Evolutionary conservation across 2,888 invertebrate genomes (phyloP).

Genomic region (Diloba caeruleocephala): DNA sequence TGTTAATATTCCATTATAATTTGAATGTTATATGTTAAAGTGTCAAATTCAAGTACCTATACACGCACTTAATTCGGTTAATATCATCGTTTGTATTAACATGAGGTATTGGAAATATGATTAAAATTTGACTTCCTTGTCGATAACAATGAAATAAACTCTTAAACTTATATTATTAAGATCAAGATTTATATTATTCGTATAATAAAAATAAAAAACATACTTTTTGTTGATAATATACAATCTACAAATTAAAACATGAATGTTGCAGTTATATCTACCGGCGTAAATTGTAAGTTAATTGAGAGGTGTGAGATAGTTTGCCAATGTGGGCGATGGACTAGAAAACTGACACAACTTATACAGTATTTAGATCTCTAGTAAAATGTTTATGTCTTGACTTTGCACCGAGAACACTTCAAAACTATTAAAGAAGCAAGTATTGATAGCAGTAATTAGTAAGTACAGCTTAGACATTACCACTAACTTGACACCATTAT

Average conservation of each 20-base stretch:
- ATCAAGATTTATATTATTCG: too few relatives aligned
- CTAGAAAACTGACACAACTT: constrained; percentile 32
- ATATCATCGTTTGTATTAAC: constrained; percentile 10
- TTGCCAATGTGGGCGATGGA: constrained; percentile 35
- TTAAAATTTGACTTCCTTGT: constrained; percentile 6
- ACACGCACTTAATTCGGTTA: constrained; percentile 13
- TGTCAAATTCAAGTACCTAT: constrained; percentile 18
- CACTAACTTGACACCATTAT: too few relatives aligned
- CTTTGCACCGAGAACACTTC: too few relatives aligned
- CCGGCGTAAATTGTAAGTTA: constrained; percentile 32
- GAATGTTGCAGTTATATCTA: constrained; percentile 20
- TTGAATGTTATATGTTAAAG: constrained; percentile 42
- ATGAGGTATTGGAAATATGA: constrained; percentile 8
- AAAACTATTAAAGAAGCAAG: too few relatives aligned
- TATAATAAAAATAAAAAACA: too few relatives aligned
- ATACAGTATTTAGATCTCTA: constrained; percentile 19
- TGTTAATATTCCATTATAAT: constrained; percentile 51
- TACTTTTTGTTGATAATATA: too few relatives aligned
- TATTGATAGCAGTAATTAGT: too few relatives aligned
- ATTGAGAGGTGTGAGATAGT: constrained; percentile 34
- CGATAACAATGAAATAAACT: neutral
- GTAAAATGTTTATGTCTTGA: constrained; percentile 2
- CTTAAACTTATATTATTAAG: neutral
- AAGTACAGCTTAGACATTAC: too few relatives aligned
- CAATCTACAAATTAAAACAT: neutral